These are phyloP conservation scores for Alectura lathami DNA, from an alignment of 2,113 vertebrate genomes.

Conservation along the genomic window DNA sequence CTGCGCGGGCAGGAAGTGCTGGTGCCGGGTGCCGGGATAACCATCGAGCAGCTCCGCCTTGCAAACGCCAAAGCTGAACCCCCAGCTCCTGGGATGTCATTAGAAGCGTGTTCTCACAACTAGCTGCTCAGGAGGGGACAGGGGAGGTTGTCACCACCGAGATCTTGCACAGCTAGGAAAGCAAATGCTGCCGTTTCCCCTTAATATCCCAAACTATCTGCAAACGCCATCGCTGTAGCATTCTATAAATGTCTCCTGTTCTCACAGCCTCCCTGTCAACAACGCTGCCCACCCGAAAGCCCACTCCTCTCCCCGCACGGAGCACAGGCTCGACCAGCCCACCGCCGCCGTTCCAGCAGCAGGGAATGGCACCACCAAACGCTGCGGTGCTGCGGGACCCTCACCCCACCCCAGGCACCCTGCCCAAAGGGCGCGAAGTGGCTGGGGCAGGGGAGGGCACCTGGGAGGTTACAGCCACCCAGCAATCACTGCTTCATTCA, in stretches of 20 bases:
- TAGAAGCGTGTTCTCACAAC: neutral
- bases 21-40: neutral
- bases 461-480: neutral
- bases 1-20: too few relatives aligned
- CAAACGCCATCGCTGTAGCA: neutral
- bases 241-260: neutral
- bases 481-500: neutral
- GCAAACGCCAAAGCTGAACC: neutral
- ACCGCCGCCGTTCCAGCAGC: neutral
- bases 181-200: neutral
- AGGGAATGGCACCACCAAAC: neutral
- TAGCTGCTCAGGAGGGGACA: neutral
- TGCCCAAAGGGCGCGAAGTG: accelerated
- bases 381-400: accelerated
- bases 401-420: neutral
- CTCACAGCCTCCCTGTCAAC: slow-evolving; percentile 8
- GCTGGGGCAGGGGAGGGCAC: accelerated
- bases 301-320: neutral
- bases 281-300: neutral
- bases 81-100: neutral
- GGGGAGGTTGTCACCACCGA: neutral
- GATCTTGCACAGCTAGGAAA: neutral
- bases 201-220: neutral
- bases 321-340: neutral
- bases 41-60: neutral